Percentiles rank a stretch among this genome's conserved stretches.
phyloP scores from a whole-genome alignment of 2,888 invertebrate species.

The Tyria jacobaeae region DNA sequence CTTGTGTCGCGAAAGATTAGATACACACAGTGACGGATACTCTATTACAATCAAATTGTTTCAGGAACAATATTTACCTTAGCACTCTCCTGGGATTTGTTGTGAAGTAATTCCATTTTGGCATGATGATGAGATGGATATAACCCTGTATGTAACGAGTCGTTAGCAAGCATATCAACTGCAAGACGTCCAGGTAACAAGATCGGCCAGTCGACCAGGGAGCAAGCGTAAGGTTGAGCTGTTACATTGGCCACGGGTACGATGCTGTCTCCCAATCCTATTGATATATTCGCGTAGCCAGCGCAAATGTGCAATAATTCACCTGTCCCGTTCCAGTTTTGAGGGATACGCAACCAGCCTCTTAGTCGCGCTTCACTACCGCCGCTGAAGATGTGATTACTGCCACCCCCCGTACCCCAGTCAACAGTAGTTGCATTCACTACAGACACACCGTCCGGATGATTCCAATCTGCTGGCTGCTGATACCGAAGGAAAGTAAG shows the following conservation, averaged over 20 bases:
- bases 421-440: constrained; percentile 95
- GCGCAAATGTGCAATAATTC: constrained; percentile 92
- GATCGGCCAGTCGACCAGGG: constrained; percentile 89
- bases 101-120: constrained; percentile 94
- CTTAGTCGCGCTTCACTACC: constrained; percentile 92
- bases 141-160: constrained; percentile 85
- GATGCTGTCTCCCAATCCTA: constrained; percentile 83
- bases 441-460: constrained; percentile 95
- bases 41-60: too few species aligned
- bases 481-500: constrained; percentile 95
- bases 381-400: constrained; percentile 89
- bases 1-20: too few species aligned
- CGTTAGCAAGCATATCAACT: constrained; percentile 89
- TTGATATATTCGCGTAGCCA: constrained; percentile 91
- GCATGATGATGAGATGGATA: constrained; percentile 90
- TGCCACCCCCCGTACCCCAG: constrained; percentile 90
- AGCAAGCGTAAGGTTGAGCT: constrained; percentile 90
- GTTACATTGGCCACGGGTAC: constrained; percentile 88
- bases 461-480: constrained; percentile 94
- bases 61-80: constrained; percentile 80
- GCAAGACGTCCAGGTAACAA: constrained; percentile 88
- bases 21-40: too few species aligned
- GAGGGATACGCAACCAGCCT: constrained; percentile 94
- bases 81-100: constrained; percentile 90
- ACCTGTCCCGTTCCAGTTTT: constrained; percentile 89